Base-by-base conservation (phyloP, 2,888 invertebrate species). In the Oxycera nigricornis region DNA sequence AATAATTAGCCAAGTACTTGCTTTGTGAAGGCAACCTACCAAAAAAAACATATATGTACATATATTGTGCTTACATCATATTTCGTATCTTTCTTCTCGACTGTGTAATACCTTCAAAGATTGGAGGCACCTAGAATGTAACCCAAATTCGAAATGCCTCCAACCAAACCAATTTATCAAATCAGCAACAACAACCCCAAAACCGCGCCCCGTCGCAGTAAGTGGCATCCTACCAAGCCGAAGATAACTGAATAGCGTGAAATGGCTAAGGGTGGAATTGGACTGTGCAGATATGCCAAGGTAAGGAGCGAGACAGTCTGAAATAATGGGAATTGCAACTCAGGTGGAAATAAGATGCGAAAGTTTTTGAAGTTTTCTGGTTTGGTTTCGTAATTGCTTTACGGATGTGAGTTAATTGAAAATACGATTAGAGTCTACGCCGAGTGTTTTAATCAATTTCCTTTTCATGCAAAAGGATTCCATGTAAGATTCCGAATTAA, bases 371-470 rank as follows among this genome's bases (percentile, higher is more conserved):
- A 52, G 68, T 30, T 50, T 52, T 30, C 52, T 55, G 70, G 50
- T 70, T 46, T 52, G 70, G 55, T 70, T 55, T 55, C 55, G 52
- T 70, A 70, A 70, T 70, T 70, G 70, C 70, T 52, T 70, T 52
- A 70, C 52, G 70, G 70, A 70, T 70, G 55, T 70, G 70, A 70
- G 70, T 70, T 70, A 70, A 70, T 70, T 70, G 70, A 70, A 70
- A 70, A 70, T 70, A 41, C 65, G 65, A 65, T 65, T 65, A 65
- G 41, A 65, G 65, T 65, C 41, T 65, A 65, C 41, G 65, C 24
- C 41, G 41, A 24, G 65, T 65, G 24, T 65, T 65, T 65, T 65
- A 65, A 65, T 65, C 65, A 39, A 65, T 7, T 65, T 41, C 65
- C 41, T 41, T 22, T 39, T 14, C 41, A 9, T 65, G 41, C 20